These are phyloP conservation scores for Machimus rusticus DNA, from an alignment of 2,888 invertebrate species.

Conservation along the genomic window DNA sequence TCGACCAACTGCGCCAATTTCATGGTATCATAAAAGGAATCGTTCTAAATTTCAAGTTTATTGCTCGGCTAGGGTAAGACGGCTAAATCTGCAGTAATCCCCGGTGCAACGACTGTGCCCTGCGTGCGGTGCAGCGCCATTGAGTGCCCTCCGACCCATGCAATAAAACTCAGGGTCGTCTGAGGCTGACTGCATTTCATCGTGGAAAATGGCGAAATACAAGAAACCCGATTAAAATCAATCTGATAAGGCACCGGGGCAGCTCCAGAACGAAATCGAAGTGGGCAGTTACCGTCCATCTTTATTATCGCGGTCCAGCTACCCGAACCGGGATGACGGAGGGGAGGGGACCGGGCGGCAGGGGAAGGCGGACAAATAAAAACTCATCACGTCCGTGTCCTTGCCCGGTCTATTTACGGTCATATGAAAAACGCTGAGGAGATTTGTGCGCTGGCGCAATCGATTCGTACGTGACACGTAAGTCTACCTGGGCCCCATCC, in stretches of 20 bases:
- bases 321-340: neutral
- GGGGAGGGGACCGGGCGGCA: neutral
- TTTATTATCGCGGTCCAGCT: conserved; percentile 6
- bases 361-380: neutral
- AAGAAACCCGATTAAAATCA: conserved; percentile 21
- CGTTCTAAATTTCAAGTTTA: conserved; percentile 1
- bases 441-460: conserved; percentile 29
- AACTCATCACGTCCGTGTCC: conserved; percentile 31
- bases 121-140: neutral
- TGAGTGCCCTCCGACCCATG: conserved; percentile 23
- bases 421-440: neutral
- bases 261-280: conserved; percentile 7
- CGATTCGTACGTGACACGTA: conserved; percentile 16
- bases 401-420: conserved; percentile 25
- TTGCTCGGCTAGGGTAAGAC: neutral
- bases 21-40: neutral
- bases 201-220: neutral
- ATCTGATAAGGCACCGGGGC: conserved; percentile 12
- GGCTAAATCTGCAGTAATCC: neutral
- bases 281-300: neutral
- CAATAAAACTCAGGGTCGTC: conserved; percentile 24
- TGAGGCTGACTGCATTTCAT: neutral
- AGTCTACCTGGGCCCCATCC: neutral
- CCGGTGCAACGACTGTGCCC: neutral
- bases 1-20: neutral